Base-by-base conservation (phyloP, 2,888 invertebrate genomes). In the Tanytarsus gracilentus region DNA sequence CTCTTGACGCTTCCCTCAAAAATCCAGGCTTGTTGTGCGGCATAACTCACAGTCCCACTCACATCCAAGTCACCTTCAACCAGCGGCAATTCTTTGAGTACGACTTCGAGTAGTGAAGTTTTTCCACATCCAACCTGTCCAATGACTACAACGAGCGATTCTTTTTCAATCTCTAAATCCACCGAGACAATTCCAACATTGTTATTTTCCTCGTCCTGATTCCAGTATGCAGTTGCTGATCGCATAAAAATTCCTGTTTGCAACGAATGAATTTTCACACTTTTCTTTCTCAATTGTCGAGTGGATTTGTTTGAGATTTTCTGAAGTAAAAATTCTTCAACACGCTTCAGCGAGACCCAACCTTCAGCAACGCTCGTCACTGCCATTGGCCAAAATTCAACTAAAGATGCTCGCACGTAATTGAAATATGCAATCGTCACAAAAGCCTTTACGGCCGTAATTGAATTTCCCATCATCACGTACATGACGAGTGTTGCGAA, bases 371-470 rank as follows among this genome's bases (percentile, higher is more conserved):
- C 69, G 64, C 75, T 72, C 1, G 79, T 75, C 1, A 82, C 73
- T 5, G 77, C 81, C 63, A 77, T 67, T 8, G 78, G 83, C 64
- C 79, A 73, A 36, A 78, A 76, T 66, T 81, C 70, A 4, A 81
- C 79, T 65, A 82, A 72, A 48, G 78, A 79, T 23, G 75, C 69
- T 68, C 81, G 80, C 14, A 82, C 73, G 30, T 79, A 75, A 62
- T 77, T 76, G 61, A 78, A 78, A 67, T 78, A 81, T 64, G 79
- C 79, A 59, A 81, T 79, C 64, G 86, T 77, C 18, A 88, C 83
- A 69, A 86, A 87, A 0, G 85, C 78, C 70, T 80, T 82, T 60
- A 86, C 83, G 0, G 89, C 82, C 0, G 82, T 83, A 4, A 89
- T 73, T 63, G 77, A 71, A 65, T 83, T 76, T 0, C 79, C 79